Base-by-base conservation (phyloP, 2,888 invertebrate species). In the Heliconius hortense region DNA sequence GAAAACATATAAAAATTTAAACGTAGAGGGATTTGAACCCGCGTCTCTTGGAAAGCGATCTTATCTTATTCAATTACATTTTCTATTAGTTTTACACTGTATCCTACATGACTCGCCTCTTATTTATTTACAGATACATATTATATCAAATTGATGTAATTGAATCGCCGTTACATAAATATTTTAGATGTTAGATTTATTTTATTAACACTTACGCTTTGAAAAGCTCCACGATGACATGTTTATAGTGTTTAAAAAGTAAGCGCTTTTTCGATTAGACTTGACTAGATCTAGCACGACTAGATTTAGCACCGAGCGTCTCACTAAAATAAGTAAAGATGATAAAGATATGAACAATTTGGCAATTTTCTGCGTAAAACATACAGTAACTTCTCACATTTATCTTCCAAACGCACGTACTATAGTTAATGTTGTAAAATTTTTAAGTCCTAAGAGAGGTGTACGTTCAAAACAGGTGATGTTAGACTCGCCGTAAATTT, bases 401-500 rank as follows among this genome's bases (percentile, higher is more conserved):
- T 53, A 7, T 56, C 31, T 53, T 53, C 2, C n/a, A 53, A 69
- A 69, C 13, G n/a, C 64, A 24, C 15, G 39, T 39, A 39, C 13
- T 64, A 39, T 28, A 53, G 68, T 56, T 28, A 31, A 69, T 48
- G 28, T 53, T 68, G 21, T 69, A 69, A 69, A 69, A 56, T 7
- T 69, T 69, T 69, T 69, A 56, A 69, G 69, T 69, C 39, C 66
- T 43, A 24, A 66, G 39, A 66, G 69, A 69, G 69, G 56, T 31
- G 43, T 71, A 39, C 39, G 60, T 39, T 71, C 43, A 78, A 73
- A 78, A 76, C 76, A 71, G 68, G 78, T 75, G 60, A 73, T 56
- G 73, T 62, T 73, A 77, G 70, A 75, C 56, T 75, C 48, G 73
- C 72, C 77, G 75, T 77, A 77, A 79, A 79, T 74, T 79, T 79